Conservation (phyloP, 2,797 vertebrate genomes). For the Arremon brunneinucha region DNA sequence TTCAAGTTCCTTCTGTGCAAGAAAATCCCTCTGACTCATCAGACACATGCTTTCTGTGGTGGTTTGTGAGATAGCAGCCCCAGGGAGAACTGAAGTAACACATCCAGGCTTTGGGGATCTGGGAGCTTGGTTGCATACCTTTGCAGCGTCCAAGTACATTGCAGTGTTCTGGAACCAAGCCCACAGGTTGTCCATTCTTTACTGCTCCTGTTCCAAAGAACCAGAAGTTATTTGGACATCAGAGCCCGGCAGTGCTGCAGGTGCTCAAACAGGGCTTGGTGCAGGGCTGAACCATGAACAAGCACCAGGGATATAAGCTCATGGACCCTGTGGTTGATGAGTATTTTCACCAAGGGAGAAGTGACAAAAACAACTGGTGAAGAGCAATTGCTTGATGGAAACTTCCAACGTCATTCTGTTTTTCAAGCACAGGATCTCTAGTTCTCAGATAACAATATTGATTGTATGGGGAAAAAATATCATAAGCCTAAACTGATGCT, state of each 20-base stretch:
- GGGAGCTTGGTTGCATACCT: neutral
- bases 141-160: neutral
- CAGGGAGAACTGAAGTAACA: neutral
- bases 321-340: neutral
- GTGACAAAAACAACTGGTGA: neutral
- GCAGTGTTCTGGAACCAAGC: neutral
- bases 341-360: neutral
- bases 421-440: neutral
- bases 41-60: neutral
- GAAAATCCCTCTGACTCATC: conserved; percentile 14
- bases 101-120: neutral
- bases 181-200: neutral
- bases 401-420: neutral
- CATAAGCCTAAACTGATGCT: neutral
- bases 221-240: neutral
- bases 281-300: neutral
- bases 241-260: neutral
- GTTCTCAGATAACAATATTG: neutral
- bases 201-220: neutral
- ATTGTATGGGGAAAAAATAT: neutral
- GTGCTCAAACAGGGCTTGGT: rapidly evolving
- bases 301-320: neutral
- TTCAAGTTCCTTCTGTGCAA: neutral
- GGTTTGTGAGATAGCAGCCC: neutral
- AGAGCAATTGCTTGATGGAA: neutral